Evolutionary conservation across 1,140 invertebrate genomes (phyloP).

Genomic region (Colletes latitarsis): DNA sequence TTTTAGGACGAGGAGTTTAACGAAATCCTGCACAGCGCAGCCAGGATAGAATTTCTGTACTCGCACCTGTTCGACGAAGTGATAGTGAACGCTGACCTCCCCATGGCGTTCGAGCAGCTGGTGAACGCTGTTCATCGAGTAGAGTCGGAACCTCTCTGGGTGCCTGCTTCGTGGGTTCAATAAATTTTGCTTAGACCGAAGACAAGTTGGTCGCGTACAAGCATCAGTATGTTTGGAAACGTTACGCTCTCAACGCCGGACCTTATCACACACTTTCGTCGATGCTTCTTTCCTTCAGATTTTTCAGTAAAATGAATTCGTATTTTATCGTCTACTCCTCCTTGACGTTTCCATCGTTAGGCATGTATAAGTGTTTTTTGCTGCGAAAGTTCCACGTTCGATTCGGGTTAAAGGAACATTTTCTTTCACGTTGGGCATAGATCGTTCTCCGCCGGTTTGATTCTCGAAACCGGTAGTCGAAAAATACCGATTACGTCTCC

Average conservation of each 20-base stretch:
- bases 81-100: constrained; percentile 95
- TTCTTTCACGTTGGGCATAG: constrained; percentile 2
- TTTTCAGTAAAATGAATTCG: not conserved
- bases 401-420: constrained; percentile 4
- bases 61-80: constrained; percentile 97
- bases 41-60: constrained; percentile 96
- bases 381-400: constrained; percentile 18
- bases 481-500: not conserved
- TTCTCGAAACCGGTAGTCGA: not conserved
- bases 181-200: constrained; percentile 74
- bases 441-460: constrained; percentile 5
- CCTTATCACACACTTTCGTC: constrained; percentile 1
- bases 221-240: not conserved
- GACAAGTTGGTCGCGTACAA: not conserved
- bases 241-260: not conserved
- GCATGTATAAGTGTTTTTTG: constrained; percentile 13
- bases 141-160: constrained; percentile 97
- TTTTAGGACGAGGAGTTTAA: constrained; percentile 95
- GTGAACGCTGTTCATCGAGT: constrained; percentile 90
- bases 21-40: constrained; percentile 93
- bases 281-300: constrained; percentile 32
- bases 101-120: constrained; percentile 93
- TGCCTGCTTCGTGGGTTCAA: constrained; percentile 96
- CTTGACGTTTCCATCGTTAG: constrained; percentile 40
- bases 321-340: constrained; percentile 22